Percentiles rank a stretch among this genome's conserved stretches.
These are phyloP conservation scores for Bettongia penicillata DNA, from an alignment of 2,113 vertebrate species.

Conservation along the genomic window DNA sequence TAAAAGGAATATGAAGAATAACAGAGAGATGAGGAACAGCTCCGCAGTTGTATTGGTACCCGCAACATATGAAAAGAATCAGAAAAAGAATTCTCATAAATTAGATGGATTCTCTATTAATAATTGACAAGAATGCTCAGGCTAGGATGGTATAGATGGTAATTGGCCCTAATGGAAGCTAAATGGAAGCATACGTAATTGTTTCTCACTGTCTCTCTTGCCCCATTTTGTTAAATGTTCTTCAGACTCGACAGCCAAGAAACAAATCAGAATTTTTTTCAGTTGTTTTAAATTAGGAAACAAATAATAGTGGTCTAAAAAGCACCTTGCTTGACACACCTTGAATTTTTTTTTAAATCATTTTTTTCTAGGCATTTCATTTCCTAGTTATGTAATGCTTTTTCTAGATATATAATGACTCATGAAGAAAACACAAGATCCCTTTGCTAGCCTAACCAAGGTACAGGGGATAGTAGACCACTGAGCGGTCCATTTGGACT, in stretches of 20 bases:
- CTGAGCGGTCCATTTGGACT: not conserved
- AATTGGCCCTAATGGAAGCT: not conserved
- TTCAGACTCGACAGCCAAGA: not conserved
- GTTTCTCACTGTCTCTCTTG: not conserved
- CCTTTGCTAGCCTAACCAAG: not conserved
- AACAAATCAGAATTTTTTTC: not conserved
- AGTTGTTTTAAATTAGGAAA: not conserved
- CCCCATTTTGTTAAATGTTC: not conserved
- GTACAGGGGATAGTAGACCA: not conserved
- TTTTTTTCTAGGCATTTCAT: not conserved
- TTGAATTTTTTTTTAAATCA: not conserved
- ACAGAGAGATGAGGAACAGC: not conserved
- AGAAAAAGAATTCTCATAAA: not conserved
- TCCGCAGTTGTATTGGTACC: not conserved
- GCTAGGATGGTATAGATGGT: not conserved
- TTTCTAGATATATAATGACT: not conserved
- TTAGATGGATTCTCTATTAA: not conserved
- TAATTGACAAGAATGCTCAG: not conserved
- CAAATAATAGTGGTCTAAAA: not conserved
- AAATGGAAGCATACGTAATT: not conserved
- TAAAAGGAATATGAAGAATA: not conserved
- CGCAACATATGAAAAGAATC: not conserved
- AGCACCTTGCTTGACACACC: not conserved
- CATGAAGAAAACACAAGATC: not conserved
- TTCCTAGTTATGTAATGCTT: not conserved